phyloP scores from a whole-genome alignment of 64 coral and sea anemone species.

The Montipora cactus region DNA sequence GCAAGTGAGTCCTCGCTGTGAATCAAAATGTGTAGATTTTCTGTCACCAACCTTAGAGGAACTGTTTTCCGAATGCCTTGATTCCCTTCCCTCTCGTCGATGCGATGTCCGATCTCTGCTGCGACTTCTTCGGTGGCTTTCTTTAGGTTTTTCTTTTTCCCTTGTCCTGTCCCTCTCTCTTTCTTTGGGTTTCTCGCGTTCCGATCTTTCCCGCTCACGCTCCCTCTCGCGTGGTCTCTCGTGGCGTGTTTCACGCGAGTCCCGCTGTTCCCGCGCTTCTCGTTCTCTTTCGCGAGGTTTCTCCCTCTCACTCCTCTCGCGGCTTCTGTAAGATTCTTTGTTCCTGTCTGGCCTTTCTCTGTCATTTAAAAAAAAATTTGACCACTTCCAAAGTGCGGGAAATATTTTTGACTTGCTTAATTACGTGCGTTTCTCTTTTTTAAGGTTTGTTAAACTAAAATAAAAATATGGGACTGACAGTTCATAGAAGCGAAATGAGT shows the following conservation, averaged over 20 bases:
- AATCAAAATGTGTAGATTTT: neutral
- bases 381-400: no score
- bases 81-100: conserved; percentile 70
- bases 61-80: conserved; percentile 77
- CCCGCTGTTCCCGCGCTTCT: conserved; percentile 19
- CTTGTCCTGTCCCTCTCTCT: conserved; percentile 48
- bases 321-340: neutral
- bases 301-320: conserved; percentile 44
- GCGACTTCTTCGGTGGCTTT: conserved; percentile 37
- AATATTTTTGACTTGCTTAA: no score
- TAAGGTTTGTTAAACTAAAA: no score
- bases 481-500: no score
- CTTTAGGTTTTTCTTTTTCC: conserved; percentile 31
- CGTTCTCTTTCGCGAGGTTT: conserved; percentile 64
- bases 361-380: no score
- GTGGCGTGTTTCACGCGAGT: conserved; percentile 48
- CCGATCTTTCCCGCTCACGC: conserved; percentile 72
- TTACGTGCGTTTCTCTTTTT: no score
- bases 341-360: conserved; percentile 22
- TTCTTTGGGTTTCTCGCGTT: conserved; percentile 57
- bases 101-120: conserved; percentile 63
- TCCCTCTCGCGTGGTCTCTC: conserved; percentile 79
- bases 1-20: neutral
- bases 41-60: conserved; percentile 70
- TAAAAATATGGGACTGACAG: no score